Percentiles rank a stretch among this genome's conserved stretches.
Evolutionary conservation across 2,797 vertebrate species (phyloP).

Genomic region (Anguilla marmorata): DNA sequence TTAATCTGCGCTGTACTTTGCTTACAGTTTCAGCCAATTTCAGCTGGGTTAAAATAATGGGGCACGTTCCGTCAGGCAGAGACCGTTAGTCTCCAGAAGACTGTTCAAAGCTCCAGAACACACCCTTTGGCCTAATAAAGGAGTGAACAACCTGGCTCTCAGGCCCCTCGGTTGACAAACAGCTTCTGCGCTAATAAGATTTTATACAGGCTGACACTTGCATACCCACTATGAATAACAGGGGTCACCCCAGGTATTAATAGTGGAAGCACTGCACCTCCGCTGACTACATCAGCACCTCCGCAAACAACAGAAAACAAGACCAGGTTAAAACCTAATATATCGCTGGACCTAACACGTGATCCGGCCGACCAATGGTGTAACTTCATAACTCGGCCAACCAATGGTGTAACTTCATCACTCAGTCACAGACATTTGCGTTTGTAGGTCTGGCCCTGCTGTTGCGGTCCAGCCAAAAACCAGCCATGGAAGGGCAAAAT

Average conservation of each 20-base stretch:
- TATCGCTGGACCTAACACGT: too few relatives aligned
- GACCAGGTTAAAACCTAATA: too few relatives aligned
- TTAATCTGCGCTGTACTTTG: neutral
- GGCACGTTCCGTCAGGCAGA: neutral
- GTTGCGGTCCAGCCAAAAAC: too few relatives aligned
- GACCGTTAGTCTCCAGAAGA: neutral
- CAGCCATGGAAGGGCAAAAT: too few relatives aligned
- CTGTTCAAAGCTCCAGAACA: neutral
- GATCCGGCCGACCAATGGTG: too few relatives aligned
- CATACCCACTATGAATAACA: slow-evolving; percentile 28
- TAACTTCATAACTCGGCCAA: too few relatives aligned
- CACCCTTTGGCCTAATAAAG: neutral
- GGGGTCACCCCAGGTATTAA: neutral
- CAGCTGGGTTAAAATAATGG: neutral
- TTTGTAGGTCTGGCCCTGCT: too few relatives aligned
- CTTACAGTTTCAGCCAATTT: neutral
- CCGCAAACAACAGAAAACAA: too few relatives aligned
- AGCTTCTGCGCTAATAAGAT: neutral
- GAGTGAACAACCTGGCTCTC: neutral
- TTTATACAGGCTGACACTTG: slow-evolving; percentile 28
- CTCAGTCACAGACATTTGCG: too few relatives aligned
- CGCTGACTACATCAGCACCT: too few relatives aligned
- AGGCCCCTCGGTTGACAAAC: neutral
- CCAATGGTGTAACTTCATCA: too few relatives aligned
- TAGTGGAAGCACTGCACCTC: neutral